phyloP scores from a whole-genome alignment of 1,140 invertebrate genomes.

The Dryas iulia region DNA sequence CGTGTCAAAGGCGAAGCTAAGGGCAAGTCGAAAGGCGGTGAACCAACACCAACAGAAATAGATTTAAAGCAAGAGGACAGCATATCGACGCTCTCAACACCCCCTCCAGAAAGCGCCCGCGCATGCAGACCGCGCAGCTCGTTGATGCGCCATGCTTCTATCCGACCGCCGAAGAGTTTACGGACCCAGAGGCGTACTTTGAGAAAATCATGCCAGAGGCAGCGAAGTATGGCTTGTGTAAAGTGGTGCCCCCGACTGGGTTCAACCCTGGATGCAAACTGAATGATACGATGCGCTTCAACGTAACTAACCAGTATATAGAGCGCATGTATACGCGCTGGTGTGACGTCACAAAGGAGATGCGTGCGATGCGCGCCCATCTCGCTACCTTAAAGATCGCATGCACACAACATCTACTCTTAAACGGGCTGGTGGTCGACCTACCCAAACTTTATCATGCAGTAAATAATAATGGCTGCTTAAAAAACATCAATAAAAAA shows the following conservation, averaged over 20 bases:
- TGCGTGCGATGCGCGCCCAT: slow-evolving; percentile 93
- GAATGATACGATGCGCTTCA: slow-evolving; percentile 92
- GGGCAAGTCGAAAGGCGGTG: neutral
- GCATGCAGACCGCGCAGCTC: no score
- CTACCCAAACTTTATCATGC: slow-evolving; percentile 91
- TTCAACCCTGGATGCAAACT: slow-evolving; percentile 95
- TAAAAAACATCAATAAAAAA: slow-evolving; percentile 94
- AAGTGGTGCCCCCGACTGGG: slow-evolving; percentile 91
- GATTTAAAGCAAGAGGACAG: neutral
- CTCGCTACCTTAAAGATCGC: slow-evolving; percentile 89
- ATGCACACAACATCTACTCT: slow-evolving; percentile 87
- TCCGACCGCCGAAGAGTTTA: no score
- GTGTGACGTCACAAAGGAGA: slow-evolving; percentile 93
- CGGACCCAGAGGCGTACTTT: slow-evolving; percentile 94
- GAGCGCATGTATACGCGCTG: slow-evolving; percentile 94
- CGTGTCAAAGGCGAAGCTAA: neutral
- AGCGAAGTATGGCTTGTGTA: slow-evolving; percentile 92
- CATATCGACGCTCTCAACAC: no score
- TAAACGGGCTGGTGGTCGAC: slow-evolving; percentile 93
- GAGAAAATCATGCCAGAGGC: slow-evolving; percentile 90
- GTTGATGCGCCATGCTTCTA: no score
- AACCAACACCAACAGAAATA: neutral
- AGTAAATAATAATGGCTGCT: slow-evolving; percentile 92
- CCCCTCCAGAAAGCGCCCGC: no score
- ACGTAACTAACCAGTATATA: slow-evolving; percentile 94